Evolutionary conservation across 2,888 invertebrate species (phyloP).

Genomic region (Torymus auratus): DNA sequence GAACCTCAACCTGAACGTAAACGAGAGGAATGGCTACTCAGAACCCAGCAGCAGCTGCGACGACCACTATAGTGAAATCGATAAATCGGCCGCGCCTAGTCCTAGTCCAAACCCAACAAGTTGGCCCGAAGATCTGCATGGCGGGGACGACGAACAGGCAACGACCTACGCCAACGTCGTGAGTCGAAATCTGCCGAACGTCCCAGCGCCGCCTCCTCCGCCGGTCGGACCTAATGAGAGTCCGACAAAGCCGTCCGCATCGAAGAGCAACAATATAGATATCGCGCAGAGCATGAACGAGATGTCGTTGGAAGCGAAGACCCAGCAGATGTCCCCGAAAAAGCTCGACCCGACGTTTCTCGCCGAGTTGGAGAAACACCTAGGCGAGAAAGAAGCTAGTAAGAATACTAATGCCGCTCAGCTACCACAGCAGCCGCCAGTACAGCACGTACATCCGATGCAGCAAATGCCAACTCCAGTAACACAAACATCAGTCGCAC

Average conservation of each 20-base stretch:
- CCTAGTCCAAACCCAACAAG: conserved; percentile 63
- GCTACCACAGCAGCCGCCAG: conserved; percentile 49
- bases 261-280: conserved; percentile 66
- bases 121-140: conserved; percentile 73
- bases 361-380: conserved; percentile 82
- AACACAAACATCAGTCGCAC: background rate
- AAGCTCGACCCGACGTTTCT: conserved; percentile 81
- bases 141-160: conserved; percentile 51
- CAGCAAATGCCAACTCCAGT: background rate
- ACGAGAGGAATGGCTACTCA: conserved; percentile 62
- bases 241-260: conserved; percentile 63
- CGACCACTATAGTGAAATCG: conserved; percentile 72
- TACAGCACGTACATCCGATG: background rate
- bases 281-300: conserved; percentile 69
- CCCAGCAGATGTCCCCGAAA: conserved; percentile 69
- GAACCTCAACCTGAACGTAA: conserved; percentile 66
- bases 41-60: conserved; percentile 34
- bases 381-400: conserved; percentile 77
- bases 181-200: conserved; percentile 55
- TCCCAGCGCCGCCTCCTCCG: conserved; percentile 65
- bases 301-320: conserved; percentile 64
- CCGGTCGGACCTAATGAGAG: conserved; percentile 69
- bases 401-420: conserved; percentile 76
- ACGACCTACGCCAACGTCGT: conserved; percentile 69
- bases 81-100: conserved; percentile 62